Conservation (phyloP, 1,140 invertebrate species). For the Monochamus saltuarius region DNA sequence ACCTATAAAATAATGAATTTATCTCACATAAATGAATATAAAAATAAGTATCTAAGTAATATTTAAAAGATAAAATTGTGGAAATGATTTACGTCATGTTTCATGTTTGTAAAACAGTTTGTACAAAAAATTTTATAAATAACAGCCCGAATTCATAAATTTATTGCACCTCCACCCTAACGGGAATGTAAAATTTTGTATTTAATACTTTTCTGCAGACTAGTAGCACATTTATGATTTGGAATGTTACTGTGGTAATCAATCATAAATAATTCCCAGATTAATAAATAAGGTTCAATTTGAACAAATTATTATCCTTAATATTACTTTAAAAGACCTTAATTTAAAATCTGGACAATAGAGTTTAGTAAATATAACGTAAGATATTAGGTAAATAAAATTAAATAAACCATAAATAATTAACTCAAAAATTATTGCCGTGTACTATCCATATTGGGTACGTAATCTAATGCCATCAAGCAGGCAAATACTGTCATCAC, state of each 20-base stretch:
- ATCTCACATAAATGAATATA: slow-evolving; percentile 10
- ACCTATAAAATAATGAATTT: slow-evolving; percentile 8
- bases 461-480: slow-evolving; percentile 94
- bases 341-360: slow-evolving; percentile 2
- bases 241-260: slow-evolving; percentile 20
- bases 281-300: too few species aligned
- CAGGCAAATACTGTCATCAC: slow-evolving; percentile 99
- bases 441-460: slow-evolving; percentile 76
- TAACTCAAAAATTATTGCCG: slow-evolving; percentile 31
- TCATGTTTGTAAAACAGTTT: slow-evolving; percentile 12
- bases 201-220: slow-evolving; percentile 33
- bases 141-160: slow-evolving; percentile 13
- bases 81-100: slow-evolving; percentile 4
- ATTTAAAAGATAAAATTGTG: slow-evolving; percentile 3
- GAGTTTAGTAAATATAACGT: slow-evolving; percentile 2
- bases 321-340: slow-evolving; percentile 21
- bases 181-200: slow-evolving; percentile 22
- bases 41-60: slow-evolving; percentile 18
- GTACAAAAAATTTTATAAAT: slow-evolving; percentile 13
- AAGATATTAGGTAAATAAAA: slow-evolving; percentile 17
- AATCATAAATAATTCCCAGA: too few species aligned
- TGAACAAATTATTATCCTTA: neutral
- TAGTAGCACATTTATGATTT: slow-evolving; percentile 26
- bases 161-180: slow-evolving; percentile 34
- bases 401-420: slow-evolving; percentile 5